These are phyloP conservation scores for Eutrigla gurnardus DNA, from an alignment of 2,797 vertebrate species.

Conservation along the genomic window DNA sequence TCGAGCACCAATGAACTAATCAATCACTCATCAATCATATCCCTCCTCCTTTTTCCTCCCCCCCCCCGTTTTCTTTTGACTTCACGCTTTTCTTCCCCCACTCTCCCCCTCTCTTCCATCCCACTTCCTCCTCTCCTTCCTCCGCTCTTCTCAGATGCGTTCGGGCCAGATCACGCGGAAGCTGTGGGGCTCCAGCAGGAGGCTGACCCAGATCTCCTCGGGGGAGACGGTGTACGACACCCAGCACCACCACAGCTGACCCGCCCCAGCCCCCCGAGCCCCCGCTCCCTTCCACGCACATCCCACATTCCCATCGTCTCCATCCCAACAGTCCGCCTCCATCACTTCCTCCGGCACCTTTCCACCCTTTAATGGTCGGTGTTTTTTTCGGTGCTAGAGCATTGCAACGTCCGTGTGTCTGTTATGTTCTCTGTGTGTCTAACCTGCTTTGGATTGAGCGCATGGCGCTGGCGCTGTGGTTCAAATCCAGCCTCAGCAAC, in stretches of 20 bases:
- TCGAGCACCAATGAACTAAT: slow-evolving; percentile 54
- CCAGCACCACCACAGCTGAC: slow-evolving; percentile 82
- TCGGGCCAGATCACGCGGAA: slow-evolving; percentile 96
- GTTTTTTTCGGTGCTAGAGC: neutral
- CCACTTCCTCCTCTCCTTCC: slow-evolving; percentile 67
- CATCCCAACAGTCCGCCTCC: slow-evolving; percentile 55
- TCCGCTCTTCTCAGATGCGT: slow-evolving; percentile 91
- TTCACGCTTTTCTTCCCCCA: slow-evolving; percentile 20
- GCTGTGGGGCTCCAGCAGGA: slow-evolving; percentile 97
- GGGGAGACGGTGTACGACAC: slow-evolving; percentile 96
- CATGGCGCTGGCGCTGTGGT: slow-evolving; percentile 74
- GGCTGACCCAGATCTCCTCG: slow-evolving; percentile 94
- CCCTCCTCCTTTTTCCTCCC: slow-evolving; percentile 29
- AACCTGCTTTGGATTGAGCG: slow-evolving; percentile 40
- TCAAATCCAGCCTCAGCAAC: slow-evolving; percentile 29
- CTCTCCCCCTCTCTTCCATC: neutral
- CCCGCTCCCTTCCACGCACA: slow-evolving; percentile 41
- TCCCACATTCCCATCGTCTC: slow-evolving; percentile 41
- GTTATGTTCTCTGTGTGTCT: slow-evolving; percentile 21
- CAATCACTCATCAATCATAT: slow-evolving; percentile 78
- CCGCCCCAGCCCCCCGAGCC: slow-evolving; percentile 6
- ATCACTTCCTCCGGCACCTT: slow-evolving; percentile 17
- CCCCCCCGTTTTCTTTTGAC: slow-evolving; percentile 24
- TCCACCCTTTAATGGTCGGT: slow-evolving; percentile 4
- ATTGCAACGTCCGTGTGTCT: slow-evolving; percentile 12